Evolutionary conservation across 2,888 invertebrate genomes (phyloP), one percentile per base, ranked within the genome.

Genomic region (Polymixis flavicincta): DNA sequence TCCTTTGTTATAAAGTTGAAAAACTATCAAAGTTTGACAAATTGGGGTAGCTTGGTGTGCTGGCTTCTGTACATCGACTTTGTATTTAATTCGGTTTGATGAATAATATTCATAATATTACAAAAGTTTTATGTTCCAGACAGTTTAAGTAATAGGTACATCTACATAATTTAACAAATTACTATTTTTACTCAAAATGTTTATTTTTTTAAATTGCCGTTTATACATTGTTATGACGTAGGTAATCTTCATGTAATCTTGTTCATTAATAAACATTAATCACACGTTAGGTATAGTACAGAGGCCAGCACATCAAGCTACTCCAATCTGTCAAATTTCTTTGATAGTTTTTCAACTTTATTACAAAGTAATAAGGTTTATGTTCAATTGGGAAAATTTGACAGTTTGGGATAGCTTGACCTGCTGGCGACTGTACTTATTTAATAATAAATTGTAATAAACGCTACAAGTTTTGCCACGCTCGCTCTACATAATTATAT

Each of bases 161-260:
- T 45, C 37, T 54, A 48, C 13, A 17, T 50, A 45, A 59, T 66
- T 17, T 11, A n/a, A 50, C 9, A 37, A 52, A 37, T 60, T 25
- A 14, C 8, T 6, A 17, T 19, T 61, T 63, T 9, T 0, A 50
- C 5, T 4, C 0, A 22, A 25, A 17, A 22, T 28, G 0, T 42
- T 42, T 66, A n/a, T 25, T 52, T 32, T 45, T 45, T 5, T 22
- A 17, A 0, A 13, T 7, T n/a, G 25, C 8, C 2, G 25, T 37
- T 4, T 14, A 13, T 48, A 64, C 28, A 28, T 17, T 28, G 9
- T 55, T 55, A 14, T 25, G 25, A 14, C 42, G 42, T 42, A 42
- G 9, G 48, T 5, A 32, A 74, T 45, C 13, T 45, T 54, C n/a
- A 52, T 74, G 52, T 74, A 45, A 75, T 74, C 37, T 76, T 37